Conservation (phyloP, 2,797 vertebrate species). For the Crocodylus rhombifer region DNA sequence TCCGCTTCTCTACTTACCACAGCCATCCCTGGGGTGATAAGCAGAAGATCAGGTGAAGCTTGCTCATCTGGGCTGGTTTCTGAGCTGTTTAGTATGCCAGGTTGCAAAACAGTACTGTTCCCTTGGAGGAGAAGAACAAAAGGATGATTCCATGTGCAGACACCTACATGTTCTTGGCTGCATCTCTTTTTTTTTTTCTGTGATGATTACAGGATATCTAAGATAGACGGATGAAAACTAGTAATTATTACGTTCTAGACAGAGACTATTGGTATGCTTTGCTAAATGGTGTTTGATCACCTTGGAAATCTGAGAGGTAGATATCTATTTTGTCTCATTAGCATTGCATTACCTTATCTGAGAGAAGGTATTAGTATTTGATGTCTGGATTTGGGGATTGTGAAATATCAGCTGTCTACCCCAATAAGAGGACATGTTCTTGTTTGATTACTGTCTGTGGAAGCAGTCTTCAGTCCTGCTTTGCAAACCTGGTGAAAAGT, state of each 20-base stretch:
- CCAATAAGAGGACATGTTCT: background rate
- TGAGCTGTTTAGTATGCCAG: slow-evolving; percentile 7
- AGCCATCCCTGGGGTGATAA: background rate
- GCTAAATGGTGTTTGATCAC: background rate
- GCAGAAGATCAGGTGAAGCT: background rate
- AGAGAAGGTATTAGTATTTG: background rate
- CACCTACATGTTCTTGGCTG: slow-evolving; percentile 25
- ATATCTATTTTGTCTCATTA: background rate
- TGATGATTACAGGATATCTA: slow-evolving; percentile 7
- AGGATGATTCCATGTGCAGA: background rate
- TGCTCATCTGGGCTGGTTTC: background rate
- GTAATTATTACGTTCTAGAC: background rate
- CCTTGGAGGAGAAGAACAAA: slow-evolving; percentile 53
- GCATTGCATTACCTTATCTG: background rate
- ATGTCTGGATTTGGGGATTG: background rate
- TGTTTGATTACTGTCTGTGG: background rate
- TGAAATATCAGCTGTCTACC: background rate
- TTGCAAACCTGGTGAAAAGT: background rate
- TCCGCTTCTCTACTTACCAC: background rate
- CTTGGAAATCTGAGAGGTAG: background rate
- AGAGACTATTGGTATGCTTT: background rate
- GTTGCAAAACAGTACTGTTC: slow-evolving; percentile 25
- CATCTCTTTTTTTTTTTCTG: background rate
- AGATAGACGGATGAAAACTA: background rate
- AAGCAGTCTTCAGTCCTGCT: background rate